phyloP scores from a whole-genome alignment of 2,797 vertebrate species.

The Eidolon dupreanum region DNA sequence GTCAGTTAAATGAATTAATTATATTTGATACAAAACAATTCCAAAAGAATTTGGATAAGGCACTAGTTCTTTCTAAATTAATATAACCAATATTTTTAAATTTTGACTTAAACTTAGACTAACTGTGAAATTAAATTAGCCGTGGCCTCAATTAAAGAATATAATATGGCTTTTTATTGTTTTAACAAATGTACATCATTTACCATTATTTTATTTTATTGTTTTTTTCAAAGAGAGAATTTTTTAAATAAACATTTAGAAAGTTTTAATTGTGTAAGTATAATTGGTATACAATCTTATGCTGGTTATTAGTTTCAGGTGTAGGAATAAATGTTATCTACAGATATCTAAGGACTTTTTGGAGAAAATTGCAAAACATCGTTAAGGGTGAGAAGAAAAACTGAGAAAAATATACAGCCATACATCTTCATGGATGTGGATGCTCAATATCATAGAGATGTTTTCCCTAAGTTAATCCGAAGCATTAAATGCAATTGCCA shows the following conservation, averaged over 20 bases:
- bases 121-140: not conserved
- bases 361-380: not conserved
- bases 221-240: too few species aligned
- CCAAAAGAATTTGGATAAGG: not conserved
- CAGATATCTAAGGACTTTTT: not conserved
- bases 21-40: not conserved
- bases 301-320: too few species aligned
- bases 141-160: not conserved
- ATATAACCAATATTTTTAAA: not conserved
- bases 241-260: too few species aligned
- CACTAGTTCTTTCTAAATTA: conserved; percentile 29
- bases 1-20: not conserved
- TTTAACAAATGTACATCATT: not conserved
- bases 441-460: not conserved
- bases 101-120: not conserved
- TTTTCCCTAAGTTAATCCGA: not conserved
- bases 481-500: not conserved
- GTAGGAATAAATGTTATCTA: not conserved
- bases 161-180: conserved; percentile 1
- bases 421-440: not conserved
- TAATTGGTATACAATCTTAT: too few species aligned
- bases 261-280: too few species aligned
- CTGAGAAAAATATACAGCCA: not conserved
- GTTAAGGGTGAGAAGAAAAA: not conserved
- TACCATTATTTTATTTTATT: not conserved